These are phyloP conservation scores for Cynopterus brachyotis DNA, from an alignment of 2,113 vertebrate genomes.

Conservation along the genomic window DNA sequence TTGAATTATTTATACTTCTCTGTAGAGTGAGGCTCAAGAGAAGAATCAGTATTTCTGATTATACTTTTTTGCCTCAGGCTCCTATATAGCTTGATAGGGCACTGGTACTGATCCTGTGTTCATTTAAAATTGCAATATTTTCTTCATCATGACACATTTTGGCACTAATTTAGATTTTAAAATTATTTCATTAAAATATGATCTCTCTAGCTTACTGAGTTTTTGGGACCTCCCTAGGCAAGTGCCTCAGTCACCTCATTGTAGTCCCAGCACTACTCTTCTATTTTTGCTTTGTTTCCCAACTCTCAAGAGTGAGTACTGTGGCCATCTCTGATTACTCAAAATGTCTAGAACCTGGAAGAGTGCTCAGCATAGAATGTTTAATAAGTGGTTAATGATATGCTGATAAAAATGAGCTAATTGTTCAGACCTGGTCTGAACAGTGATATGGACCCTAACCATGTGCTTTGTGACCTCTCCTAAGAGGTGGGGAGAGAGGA, in stretches of 20 bases:
- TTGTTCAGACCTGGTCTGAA: background rate
- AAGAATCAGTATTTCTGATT: background rate
- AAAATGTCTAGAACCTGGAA: background rate
- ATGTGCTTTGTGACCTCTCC: background rate
- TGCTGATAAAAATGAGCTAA: background rate
- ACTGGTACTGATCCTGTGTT: background rate
- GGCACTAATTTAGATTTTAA: background rate
- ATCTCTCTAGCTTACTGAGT: background rate
- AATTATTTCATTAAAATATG: background rate
- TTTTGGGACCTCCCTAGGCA: background rate
- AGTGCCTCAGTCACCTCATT: background rate
- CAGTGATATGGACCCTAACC: accelerated
- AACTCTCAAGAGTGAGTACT: background rate
- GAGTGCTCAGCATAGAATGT: background rate
- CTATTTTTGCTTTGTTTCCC: background rate
- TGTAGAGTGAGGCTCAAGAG: accelerated
- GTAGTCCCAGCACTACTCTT: background rate
- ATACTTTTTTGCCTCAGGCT: background rate
- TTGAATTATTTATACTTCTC: background rate
- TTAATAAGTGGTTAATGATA: background rate
- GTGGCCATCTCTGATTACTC: background rate
- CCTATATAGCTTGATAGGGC: background rate
- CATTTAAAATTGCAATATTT: background rate
- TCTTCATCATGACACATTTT: background rate
- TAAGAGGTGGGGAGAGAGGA: background rate